Evolutionary conservation across 1,140 invertebrate genomes (phyloP).

Genomic region (Rhagoletis pomonella): DNA sequence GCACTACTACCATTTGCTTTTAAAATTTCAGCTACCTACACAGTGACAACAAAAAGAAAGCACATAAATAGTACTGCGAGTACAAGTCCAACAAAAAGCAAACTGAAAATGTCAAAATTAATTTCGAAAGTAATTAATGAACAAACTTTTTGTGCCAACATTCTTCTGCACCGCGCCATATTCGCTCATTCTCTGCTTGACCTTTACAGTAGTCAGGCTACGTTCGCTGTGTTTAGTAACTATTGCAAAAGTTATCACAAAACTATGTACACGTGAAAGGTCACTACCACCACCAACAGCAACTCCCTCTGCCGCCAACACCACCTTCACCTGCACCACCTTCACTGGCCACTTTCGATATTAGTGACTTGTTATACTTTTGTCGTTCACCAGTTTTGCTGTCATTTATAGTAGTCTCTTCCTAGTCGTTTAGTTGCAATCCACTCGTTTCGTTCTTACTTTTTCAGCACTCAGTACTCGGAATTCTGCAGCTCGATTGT

Average conservation of each 20-base stretch:
- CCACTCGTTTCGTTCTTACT: not conserved
- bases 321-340: no score
- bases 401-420: conserved; percentile 6
- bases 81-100: not conserved
- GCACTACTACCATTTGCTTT: no score
- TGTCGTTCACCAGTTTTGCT: conserved; percentile 12
- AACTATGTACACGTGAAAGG: not conserved
- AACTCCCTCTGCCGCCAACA: no score
- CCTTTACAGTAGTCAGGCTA: no score
- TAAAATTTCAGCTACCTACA: no score
- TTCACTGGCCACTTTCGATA: no score
- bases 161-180: not conserved
- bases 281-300: not conserved
- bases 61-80: not conserved
- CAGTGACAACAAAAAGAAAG: no score
- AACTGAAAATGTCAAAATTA: conserved; percentile 60
- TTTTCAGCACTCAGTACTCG: not conserved
- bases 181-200: no score
- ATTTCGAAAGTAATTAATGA: conserved; percentile 59
- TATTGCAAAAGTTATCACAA: conserved; percentile 17
- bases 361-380: not conserved
- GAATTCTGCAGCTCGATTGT: not conserved
- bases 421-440: conserved; percentile 27
- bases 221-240: not conserved
- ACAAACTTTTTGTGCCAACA: conserved; percentile 59